Evolutionary conservation across 2,797 vertebrate species (phyloP).

Genomic region (Amphiprion clarkii): DNA sequence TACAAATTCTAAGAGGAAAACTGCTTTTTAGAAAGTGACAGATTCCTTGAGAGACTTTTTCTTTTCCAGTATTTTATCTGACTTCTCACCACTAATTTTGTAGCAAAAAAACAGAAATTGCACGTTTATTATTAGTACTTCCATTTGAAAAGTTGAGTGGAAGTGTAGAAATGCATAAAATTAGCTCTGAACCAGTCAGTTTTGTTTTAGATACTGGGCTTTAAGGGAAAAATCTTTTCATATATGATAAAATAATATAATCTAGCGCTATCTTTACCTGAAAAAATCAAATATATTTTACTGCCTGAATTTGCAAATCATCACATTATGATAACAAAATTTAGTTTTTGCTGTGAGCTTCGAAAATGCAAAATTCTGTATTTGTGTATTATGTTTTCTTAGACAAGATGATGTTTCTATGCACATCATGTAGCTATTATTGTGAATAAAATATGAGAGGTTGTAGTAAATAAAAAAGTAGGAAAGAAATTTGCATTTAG

Average conservation of each 20-base stretch:
- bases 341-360: not conserved
- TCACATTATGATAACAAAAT: not conserved
- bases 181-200: too few relatives aligned
- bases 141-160: not conserved
- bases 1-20: not conserved
- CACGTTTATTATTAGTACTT: not conserved
- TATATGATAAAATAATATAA: not conserved
- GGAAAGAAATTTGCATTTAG: conserved; percentile 1
- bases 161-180: not conserved
- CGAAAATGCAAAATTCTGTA: not conserved
- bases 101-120: not conserved
- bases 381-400: not conserved
- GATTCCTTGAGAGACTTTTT: not conserved
- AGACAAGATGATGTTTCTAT: not conserved
- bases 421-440: not conserved
- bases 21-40: not conserved
- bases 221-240: not conserved
- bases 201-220: not conserved
- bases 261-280: not conserved
- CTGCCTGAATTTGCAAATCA: not conserved
- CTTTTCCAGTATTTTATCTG: too few relatives aligned
- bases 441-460: not conserved
- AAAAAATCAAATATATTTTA: not conserved
- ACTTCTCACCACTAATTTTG: not conserved
- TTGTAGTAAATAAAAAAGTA: not conserved